Conservation (phyloP, 2,113 vertebrate species). For the Sakesphorus luctuosus region DNA sequence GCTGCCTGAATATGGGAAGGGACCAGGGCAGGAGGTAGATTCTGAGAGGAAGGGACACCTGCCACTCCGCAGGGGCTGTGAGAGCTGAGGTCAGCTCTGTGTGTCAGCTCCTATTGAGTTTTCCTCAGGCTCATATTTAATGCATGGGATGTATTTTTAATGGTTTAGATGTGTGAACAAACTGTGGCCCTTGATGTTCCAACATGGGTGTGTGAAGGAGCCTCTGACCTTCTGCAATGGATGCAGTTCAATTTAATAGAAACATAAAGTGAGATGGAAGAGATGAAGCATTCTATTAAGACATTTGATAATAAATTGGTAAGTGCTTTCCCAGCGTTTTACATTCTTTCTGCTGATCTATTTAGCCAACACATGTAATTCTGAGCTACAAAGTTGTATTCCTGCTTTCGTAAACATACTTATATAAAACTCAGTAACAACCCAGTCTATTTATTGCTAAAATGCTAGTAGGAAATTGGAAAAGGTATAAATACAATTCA, state of each 20-base stretch:
- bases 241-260: constrained; percentile 43
- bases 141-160: constrained; percentile 63
- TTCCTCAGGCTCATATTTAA: constrained; percentile 55
- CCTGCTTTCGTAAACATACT: constrained; percentile 57
- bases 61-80: neutral
- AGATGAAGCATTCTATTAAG: neutral
- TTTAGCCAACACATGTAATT: constrained; percentile 65
- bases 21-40: neutral
- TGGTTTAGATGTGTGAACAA: constrained; percentile 48
- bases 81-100: neutral
- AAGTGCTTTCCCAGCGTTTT: constrained; percentile 13
- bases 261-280: constrained; percentile 23
- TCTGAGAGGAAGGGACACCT: neutral
- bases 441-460: constrained; percentile 62
- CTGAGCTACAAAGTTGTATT: constrained; percentile 53
- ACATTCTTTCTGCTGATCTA: constrained; percentile 36
- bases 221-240: constrained; percentile 51
- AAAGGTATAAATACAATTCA: constrained; percentile 73
- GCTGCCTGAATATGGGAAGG: neutral
- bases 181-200: constrained; percentile 26
- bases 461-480: constrained; percentile 57
- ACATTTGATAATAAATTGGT: neutral
- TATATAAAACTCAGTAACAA: constrained; percentile 69
- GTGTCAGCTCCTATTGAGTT: neutral
- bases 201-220: constrained; percentile 48